A percentile compares a stretch with the other conserved stretches of the same genome.
phyloP scores from a whole-genome alignment of 92 coral and sea anemone genomes.

The Bergia puertoricense region DNA sequence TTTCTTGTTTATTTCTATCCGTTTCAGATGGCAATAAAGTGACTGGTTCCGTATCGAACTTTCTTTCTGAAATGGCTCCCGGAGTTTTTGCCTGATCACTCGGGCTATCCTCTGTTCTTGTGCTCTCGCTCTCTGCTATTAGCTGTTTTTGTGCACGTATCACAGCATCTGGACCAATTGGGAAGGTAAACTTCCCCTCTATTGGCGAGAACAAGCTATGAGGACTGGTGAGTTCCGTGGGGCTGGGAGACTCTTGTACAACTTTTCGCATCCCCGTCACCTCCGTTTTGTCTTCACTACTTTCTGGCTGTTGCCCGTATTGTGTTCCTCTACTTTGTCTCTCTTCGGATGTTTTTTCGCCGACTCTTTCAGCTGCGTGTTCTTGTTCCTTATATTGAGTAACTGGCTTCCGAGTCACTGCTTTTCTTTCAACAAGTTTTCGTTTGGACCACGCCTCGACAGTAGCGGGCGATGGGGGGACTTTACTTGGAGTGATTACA shows the following conservation, averaged over 20 bases:
- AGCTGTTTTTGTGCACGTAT: constrained; percentile 5
- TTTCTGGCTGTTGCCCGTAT: neutral
- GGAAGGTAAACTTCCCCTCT: constrained; percentile 40
- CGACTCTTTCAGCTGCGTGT: neutral
- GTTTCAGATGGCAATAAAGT: neutral
- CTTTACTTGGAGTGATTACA: constrained; percentile 72
- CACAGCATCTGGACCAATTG: constrained; percentile 28
- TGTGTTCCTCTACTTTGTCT: neutral
- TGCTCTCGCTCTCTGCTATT: neutral
- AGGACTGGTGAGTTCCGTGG: constrained; percentile 69
- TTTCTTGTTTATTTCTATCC: neutral
- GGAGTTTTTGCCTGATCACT: neutral
- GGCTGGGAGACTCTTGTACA: constrained; percentile 51
- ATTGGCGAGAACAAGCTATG: constrained; percentile 61
- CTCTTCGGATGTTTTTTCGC: neutral
- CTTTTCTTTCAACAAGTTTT: constrained; percentile 39
- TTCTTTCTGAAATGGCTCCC: neutral
- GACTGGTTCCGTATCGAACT: neutral
- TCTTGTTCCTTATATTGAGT: neutral
- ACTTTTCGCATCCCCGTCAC: neutral
- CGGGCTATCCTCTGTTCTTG: neutral
- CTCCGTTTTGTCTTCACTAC: neutral
- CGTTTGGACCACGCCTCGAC: constrained; percentile 74
- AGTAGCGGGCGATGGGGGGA: constrained; percentile 67
- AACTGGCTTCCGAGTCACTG: neutral